These are phyloP conservation scores for Cephus spinipes DNA, from an alignment of 2,888 invertebrate species.

Conservation along the genomic window DNA sequence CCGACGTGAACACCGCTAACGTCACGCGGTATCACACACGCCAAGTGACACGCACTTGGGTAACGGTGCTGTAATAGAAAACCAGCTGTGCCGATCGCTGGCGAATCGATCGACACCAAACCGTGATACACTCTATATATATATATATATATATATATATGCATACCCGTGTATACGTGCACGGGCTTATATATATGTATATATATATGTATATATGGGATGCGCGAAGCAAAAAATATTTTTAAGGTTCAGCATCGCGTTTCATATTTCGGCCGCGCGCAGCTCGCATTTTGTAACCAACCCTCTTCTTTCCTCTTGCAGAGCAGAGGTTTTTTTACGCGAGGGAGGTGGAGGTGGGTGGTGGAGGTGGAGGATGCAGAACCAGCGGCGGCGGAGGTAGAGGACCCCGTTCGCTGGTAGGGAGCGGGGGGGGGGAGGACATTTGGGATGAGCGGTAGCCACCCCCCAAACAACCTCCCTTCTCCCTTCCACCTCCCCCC, in stretches of 20 bases:
- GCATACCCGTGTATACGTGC: not conserved
- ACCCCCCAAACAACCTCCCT: not conserved
- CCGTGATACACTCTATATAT: constrained; percentile 7
- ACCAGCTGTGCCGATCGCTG: constrained; percentile 45
- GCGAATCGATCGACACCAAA: constrained; percentile 31
- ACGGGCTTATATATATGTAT: not conserved
- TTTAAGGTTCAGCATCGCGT: constrained; percentile 2
- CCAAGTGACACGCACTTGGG: constrained; percentile 8
- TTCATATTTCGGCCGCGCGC: not conserved
- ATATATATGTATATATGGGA: not conserved
- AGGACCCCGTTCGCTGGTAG: not conserved
- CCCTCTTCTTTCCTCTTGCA: not conserved
- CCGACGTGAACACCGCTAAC: not conserved
- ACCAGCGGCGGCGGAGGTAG: not conserved
- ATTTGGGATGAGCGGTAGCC: not conserved
- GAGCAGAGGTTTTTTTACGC: not conserved
- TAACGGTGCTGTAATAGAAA: constrained; percentile 25
- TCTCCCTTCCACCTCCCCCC: too few species aligned
- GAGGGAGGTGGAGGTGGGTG: too few species aligned
- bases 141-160: not conserved
- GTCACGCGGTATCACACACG: not conserved
- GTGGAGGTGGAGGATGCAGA: not conserved
- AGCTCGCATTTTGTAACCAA: not conserved
- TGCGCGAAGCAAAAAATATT: constrained; percentile 1
- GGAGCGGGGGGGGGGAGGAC: too few species aligned